A percentile compares a stretch with the other conserved stretches of the same genome.
Conservation (phyloP, 2,888 invertebrate genomes). For the Nephrocerus scutellatus region DNA sequence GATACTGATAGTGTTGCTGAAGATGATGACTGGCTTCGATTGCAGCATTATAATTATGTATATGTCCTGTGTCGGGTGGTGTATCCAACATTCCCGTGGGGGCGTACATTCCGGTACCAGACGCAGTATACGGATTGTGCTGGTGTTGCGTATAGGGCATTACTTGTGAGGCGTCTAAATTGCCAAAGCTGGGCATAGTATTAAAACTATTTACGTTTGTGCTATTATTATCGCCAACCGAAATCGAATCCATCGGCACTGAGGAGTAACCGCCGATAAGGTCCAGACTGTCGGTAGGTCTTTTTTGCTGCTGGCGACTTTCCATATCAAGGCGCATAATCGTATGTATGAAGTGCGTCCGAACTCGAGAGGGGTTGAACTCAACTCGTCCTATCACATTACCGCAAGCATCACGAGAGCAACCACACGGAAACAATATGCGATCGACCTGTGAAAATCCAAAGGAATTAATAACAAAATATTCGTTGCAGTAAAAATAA, state of each 20-base stretch:
- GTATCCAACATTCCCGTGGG: no score
- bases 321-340: conserved; percentile 87
- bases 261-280: conserved; percentile 11
- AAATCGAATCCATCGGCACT: conserved; percentile 10
- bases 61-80: no score
- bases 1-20: conserved; percentile 8
- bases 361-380: conserved; percentile 90
- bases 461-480: conserved; percentile 6
- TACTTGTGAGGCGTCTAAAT: conserved; percentile 9
- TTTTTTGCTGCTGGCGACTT: conserved; percentile 54
- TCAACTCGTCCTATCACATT: conserved; percentile 91
- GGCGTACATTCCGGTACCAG: no score
- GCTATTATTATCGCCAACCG: no score
- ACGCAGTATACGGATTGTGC: conserved; percentile 17
- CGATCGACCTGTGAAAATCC: conserved; percentile 80
- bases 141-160: conserved; percentile 14
- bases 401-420: conserved; percentile 87
- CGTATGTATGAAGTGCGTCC: conserved; percentile 95
- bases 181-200: conserved; percentile 14
- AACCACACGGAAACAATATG: conserved; percentile 93
- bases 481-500: no score
- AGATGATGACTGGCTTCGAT: conserved; percentile 12
- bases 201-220: conserved; percentile 14
- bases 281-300: conserved; percentile 21
- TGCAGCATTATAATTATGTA: no score